phyloP scores from a whole-genome alignment of 2,113 vertebrate species.

The Micronycteris hirsuta region DNA sequence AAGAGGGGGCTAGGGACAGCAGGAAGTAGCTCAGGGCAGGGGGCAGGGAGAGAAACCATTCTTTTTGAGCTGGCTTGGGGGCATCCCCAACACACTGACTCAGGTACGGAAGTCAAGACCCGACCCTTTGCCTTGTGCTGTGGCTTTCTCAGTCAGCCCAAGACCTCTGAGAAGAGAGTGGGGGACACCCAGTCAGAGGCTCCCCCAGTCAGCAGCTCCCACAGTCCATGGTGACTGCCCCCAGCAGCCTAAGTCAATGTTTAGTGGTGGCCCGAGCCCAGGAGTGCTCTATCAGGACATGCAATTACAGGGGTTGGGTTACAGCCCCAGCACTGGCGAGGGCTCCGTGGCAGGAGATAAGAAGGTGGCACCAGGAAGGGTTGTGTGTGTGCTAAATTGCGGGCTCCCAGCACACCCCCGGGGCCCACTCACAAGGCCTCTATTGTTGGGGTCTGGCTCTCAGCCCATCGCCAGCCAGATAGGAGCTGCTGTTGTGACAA shows the following conservation, averaged over 20 bases:
- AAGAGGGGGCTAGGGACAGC: neutral
- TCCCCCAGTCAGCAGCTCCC: neutral
- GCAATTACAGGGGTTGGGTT: conserved; percentile 79
- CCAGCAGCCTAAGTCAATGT: conserved; percentile 69
- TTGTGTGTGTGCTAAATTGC: conserved; percentile 65
- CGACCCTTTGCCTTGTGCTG: neutral
- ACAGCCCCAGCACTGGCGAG: conserved; percentile 72
- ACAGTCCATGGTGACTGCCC: neutral
- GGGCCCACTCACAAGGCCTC: conserved; percentile 54
- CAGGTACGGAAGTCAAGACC: neutral
- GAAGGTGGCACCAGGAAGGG: conserved; percentile 71
- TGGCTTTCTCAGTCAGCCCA: neutral
- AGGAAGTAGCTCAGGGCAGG: neutral
- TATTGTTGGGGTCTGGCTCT: conserved; percentile 61
- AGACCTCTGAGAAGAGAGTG: neutral
- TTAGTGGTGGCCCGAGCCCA: conserved; percentile 75
- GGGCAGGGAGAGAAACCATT: neutral
- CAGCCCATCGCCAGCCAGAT: conserved; percentile 39
- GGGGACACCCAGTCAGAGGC: neutral
- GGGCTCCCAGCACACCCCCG: conserved; percentile 19
- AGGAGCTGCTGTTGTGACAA: conserved; percentile 48
- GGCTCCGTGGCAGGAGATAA: conserved; percentile 69
- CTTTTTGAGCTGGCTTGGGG: neutral
- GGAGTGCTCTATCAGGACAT: conserved; percentile 77
- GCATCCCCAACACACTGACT: neutral